Evolutionary conservation across 2,797 vertebrate species (phyloP).

Genomic region (Holocentrus rufus): DNA sequence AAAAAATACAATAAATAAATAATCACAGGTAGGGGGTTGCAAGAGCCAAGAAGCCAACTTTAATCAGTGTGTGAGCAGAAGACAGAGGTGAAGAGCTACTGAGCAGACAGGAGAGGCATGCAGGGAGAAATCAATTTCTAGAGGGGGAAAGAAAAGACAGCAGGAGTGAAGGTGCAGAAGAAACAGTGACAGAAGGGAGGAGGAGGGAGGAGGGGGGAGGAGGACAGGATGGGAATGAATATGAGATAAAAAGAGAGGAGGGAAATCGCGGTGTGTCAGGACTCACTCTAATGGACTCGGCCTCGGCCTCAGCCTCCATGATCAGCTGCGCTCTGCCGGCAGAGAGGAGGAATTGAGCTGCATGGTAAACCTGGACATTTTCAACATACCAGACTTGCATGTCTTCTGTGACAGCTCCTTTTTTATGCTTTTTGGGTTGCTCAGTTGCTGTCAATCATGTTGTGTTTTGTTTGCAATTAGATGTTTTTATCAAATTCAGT

Average conservation of each 20-base stretch:
- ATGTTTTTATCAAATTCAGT: not conserved
- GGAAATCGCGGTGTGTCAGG: not conserved
- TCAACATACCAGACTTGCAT: not conserved
- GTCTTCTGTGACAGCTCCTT: not conserved
- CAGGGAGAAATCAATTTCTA: not conserved
- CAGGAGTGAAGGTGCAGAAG: not conserved
- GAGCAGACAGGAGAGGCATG: not conserved
- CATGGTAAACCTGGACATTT: not conserved
- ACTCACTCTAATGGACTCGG: constrained; percentile 89
- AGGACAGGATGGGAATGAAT: not conserved
- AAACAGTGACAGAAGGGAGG: not conserved
- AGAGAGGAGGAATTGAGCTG: not conserved
- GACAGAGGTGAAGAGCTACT: not conserved
- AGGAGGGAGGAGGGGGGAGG: not conserved
- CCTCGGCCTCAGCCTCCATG: constrained; percentile 93
- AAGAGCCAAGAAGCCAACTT: no score
- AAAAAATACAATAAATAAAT: no score
- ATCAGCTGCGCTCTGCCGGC: constrained; percentile 86
- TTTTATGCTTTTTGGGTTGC: not conserved
- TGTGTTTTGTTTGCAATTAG: no score
- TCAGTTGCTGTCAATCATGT: no score
- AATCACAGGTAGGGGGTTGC: no score
- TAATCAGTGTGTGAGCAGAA: not conserved
- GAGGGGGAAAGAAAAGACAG: no score
- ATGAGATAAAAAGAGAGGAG: not conserved